A percentile compares a stretch with the other conserved stretches of the same genome.
phyloP scores from a whole-genome alignment of 2,888 invertebrate species.

The Diplazon laetatorius region DNA sequence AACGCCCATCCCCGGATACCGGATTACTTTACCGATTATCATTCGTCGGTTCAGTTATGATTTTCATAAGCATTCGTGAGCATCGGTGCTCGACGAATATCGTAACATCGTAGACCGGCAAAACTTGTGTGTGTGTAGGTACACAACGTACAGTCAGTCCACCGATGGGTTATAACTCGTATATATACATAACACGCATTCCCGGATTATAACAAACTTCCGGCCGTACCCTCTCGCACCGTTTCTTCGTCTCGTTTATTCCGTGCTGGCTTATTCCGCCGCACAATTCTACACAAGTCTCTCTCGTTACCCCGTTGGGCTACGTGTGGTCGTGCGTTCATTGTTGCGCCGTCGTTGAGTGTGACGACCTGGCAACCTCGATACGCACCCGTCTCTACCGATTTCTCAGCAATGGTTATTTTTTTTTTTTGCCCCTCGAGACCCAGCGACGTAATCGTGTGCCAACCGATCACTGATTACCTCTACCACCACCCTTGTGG shows the following conservation, averaged over 20 bases:
- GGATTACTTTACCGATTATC: constrained; percentile 5
- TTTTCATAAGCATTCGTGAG: constrained; percentile 25
- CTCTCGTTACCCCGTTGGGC: constrained; percentile 37
- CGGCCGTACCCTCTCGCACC: constrained; percentile 61
- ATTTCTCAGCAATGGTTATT: constrained; percentile 36
- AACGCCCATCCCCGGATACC: not conserved
- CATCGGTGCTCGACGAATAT: constrained; percentile 16
- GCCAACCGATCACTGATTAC: too few relatives aligned
- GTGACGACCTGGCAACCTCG: constrained; percentile 80
- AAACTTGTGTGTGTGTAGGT: constrained; percentile 15
- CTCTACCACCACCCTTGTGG: too few relatives aligned
- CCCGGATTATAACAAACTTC: constrained; percentile 71
- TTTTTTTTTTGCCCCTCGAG: too few relatives aligned
- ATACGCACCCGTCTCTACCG: constrained; percentile 64
- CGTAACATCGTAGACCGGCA: not conserved
- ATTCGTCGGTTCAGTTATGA: constrained; percentile 9
- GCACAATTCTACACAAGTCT: not conserved
- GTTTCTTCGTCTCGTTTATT: constrained; percentile 50
- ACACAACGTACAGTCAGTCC: not conserved
- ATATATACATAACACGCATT: constrained; percentile 59
- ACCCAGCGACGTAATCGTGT: too few relatives aligned
- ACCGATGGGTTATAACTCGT: not conserved
- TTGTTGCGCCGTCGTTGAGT: constrained; percentile 78
- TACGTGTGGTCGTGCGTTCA: constrained; percentile 67
- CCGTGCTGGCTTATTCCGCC: not conserved